Evolutionary conservation across 2,797 vertebrate species (phyloP).

Genomic region (Allobates femoralis): DNA sequence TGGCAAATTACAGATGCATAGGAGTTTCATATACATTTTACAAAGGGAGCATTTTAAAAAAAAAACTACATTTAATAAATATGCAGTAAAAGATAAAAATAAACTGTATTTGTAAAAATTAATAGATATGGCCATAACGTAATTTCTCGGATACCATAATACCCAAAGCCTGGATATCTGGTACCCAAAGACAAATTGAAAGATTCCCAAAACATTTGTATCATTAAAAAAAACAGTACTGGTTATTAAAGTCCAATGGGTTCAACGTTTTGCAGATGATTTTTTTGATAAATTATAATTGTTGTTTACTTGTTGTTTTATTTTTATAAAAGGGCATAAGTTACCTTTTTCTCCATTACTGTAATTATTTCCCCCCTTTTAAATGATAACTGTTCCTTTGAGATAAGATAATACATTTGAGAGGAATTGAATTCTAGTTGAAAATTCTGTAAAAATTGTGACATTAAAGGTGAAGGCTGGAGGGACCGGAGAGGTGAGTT

Average conservation of each 20-base stretch:
- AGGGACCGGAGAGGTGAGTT: too few relatives aligned
- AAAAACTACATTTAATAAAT: slow-evolving; percentile 61
- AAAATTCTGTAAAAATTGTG: too few relatives aligned
- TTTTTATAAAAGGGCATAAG: background rate
- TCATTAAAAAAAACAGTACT: background rate
- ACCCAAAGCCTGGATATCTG: background rate
- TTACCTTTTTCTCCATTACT: background rate
- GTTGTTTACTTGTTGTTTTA: background rate
- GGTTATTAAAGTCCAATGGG: background rate
- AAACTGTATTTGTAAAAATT: slow-evolving; percentile 23
- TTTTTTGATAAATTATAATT: background rate
- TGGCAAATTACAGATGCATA: slow-evolving; percentile 75
- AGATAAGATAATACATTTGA: too few relatives aligned
- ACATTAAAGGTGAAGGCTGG: too few relatives aligned
- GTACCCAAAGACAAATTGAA: background rate
- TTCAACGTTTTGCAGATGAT: background rate
- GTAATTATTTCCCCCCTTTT: too few relatives aligned
- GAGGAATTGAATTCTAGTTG: too few relatives aligned
- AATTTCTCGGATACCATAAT: background rate
- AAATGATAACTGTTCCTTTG: too few relatives aligned
- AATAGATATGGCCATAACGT: background rate
- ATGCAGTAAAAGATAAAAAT: slow-evolving; percentile 46
- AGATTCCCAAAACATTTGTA: background rate
- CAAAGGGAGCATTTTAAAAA: slow-evolving; percentile 67
- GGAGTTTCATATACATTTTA: slow-evolving; percentile 67